Evolutionary conservation across 2,888 invertebrate species (phyloP).

Genomic region (Lamproptera curius): DNA sequence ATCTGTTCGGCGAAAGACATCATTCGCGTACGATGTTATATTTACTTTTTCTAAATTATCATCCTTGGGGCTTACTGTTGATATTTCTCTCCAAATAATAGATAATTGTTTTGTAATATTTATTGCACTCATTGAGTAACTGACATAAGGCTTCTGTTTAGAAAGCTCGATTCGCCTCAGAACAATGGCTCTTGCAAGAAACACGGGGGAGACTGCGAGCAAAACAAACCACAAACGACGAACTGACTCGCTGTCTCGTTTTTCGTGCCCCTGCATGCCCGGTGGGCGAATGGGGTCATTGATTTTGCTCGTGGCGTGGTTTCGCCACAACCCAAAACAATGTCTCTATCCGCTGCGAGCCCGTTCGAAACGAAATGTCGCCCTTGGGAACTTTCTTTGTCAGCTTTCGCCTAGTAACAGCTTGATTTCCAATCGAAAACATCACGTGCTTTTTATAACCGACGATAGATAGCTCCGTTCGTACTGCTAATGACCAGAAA

Average conservation of each 20-base stretch:
- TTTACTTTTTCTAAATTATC: too few species aligned
- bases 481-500: neutral
- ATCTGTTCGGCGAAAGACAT: too few species aligned
- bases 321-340: constrained; percentile 2
- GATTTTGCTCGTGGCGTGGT: constrained; percentile 5
- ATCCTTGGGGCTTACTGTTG: too few species aligned
- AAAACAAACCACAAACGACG: neutral
- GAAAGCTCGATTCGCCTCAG: too few species aligned
- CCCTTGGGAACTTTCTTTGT: neutral
- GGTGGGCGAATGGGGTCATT: constrained; percentile 10
- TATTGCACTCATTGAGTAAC: too few species aligned
- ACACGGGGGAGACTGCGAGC: too few species aligned
- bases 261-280: neutral
- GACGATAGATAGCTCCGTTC: neutral
- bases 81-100: too few species aligned
- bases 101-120: too few species aligned
- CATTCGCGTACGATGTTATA: too few species aligned
- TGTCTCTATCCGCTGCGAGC: constrained; percentile 8
- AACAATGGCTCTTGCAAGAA: too few species aligned
- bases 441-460: neutral
- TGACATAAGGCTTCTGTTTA: too few species aligned
- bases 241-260: constrained; percentile 1
- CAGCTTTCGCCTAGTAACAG: too few species aligned
- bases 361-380: neutral
- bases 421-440: neutral